phyloP scores from a whole-genome alignment of 53 echinoderm and acorn worm genomes.

The Patiria pectinifera region DNA sequence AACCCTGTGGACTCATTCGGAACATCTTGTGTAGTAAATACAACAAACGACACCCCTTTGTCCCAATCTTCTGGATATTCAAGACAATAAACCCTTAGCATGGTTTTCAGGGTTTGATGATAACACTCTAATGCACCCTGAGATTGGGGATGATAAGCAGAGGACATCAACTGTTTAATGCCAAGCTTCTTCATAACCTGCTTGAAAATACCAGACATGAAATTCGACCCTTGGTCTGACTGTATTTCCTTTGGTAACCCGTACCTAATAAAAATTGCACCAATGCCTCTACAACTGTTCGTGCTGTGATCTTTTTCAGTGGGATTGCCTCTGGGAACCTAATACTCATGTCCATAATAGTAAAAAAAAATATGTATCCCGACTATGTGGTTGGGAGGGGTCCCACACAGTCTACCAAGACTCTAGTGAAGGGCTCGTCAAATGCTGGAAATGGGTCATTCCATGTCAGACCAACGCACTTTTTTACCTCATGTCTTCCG shows the following conservation, averaged over 20 bases:
- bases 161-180: slow-evolving; percentile 59
- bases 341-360: slow-evolving; percentile 75
- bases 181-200: slow-evolving; percentile 62
- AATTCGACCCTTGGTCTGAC: too few relatives aligned
- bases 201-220: slow-evolving; percentile 46
- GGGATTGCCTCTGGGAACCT: slow-evolving; percentile 82
- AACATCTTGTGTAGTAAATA: slow-evolving; percentile 65
- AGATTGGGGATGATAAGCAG: too few relatives aligned
- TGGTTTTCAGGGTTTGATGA: slow-evolving; percentile 77
- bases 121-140: slow-evolving; percentile 71
- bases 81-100: slow-evolving; percentile 63
- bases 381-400: slow-evolving; percentile 65
- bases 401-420: slow-evolving; percentile 69
- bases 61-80: slow-evolving; percentile 58
- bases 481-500: too few relatives aligned
- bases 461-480: too few relatives aligned
- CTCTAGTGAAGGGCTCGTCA: slow-evolving; percentile 67
- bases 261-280: slow-evolving; percentile 59
- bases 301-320: slow-evolving; percentile 68
- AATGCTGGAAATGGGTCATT: slow-evolving; percentile 22
- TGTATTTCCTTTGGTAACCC: slow-evolving; percentile 1
- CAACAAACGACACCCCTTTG: slow-evolving; percentile 59
- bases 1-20: slow-evolving; percentile 63
- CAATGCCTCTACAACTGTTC: slow-evolving; percentile 50
- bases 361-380: slow-evolving; percentile 66